phyloP scores from a whole-genome alignment of 2,113 vertebrate genomes.

The Etia nguti region DNA sequence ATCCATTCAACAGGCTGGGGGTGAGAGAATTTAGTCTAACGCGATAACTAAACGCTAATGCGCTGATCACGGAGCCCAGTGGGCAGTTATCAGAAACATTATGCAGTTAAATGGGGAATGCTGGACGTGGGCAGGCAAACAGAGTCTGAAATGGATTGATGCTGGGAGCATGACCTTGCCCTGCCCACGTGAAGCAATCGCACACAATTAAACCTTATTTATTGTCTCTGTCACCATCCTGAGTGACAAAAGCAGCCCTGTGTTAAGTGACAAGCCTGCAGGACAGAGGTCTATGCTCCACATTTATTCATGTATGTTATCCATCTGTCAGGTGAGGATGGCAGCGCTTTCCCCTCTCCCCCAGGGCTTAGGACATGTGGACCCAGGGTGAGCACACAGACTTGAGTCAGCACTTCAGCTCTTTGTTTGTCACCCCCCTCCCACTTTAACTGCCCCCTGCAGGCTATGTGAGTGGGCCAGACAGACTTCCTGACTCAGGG shows the following conservation, averaged over 20 bases:
- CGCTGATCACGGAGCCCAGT: conserved; percentile 24
- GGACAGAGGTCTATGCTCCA: conserved; percentile 6
- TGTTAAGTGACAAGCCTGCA: conserved; percentile 21
- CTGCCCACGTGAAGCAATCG: conserved; percentile 12
- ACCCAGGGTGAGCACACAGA: conserved; percentile 39
- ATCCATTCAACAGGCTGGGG: conserved; percentile 36
- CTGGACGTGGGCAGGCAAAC: conserved; percentile 27
- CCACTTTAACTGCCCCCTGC: not conserved
- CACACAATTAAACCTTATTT: conserved; percentile 23
- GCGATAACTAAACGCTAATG: conserved; percentile 27
- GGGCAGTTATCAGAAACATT: conserved; percentile 23
- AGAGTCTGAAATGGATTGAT: conserved; percentile 23
- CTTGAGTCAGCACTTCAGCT: conserved; percentile 66
- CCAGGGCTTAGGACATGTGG: conserved; percentile 29
- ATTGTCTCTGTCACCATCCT: not conserved
- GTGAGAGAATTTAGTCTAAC: conserved; percentile 2
- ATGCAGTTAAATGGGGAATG: conserved; percentile 19
- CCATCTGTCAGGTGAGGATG: conserved; percentile 29
- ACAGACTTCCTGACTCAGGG: conserved; percentile 74
- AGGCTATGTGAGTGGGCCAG: conserved; percentile 56
- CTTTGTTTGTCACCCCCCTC: conserved; percentile 52
- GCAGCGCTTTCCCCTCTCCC: conserved; percentile 25
- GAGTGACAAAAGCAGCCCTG: conserved; percentile 38
- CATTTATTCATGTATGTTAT: conserved; percentile 42
- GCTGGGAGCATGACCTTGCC: conserved; percentile 12